Evolutionary conservation across 2,113 vertebrate genomes (phyloP), one percentile per base, ranked within the genome.

Genomic region (Rhinogobius similis): DNA sequence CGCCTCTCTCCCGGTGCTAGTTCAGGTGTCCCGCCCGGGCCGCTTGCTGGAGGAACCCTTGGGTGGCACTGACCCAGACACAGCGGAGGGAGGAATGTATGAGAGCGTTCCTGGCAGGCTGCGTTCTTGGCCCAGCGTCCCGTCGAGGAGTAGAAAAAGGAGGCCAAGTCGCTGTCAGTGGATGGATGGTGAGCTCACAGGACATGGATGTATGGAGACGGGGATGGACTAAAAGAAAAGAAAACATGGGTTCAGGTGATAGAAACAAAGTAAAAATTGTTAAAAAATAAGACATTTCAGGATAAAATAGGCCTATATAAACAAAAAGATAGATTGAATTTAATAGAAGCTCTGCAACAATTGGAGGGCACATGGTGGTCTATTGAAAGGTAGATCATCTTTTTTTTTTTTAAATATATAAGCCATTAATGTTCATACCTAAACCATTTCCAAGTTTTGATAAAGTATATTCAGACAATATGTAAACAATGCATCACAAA

Each of bases 1-100:
- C 24, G 62, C 71, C 61, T 79, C 63, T 20, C 10, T 48, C 79
- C 62, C 69, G 50, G 71, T 83, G 79, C 90, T 86, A 77, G 81
- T 87, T 86, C 86, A 91, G 88, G 88, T 90, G 90, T 88, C 80
- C 83, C 64, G 32, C n/a, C n/a, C n/a, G 79, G 73, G 75, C 82
- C 65, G 83, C 79, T 21, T 21, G 29, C 59, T 69, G 69, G 79
- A 75, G 81, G 75, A 81, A 86, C 82, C 74, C 53, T 70, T 85
- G 88, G 85, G 83, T 86, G 87, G 83, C 84, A 82, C 70, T 76
- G 65, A 73, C 81, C 77, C 83, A 77, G 82, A 81, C 81, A 65
- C 10, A 55, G 63, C 38, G 39, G 39, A 41, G 39, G 39, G 78
- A 81, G 87, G 83, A 88, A 84, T 78, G 85, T 80, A 79, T 88